Evolutionary conservation across 2,113 vertebrate species (phyloP).

Genomic region (Ivindomyrus marchei): DNA sequence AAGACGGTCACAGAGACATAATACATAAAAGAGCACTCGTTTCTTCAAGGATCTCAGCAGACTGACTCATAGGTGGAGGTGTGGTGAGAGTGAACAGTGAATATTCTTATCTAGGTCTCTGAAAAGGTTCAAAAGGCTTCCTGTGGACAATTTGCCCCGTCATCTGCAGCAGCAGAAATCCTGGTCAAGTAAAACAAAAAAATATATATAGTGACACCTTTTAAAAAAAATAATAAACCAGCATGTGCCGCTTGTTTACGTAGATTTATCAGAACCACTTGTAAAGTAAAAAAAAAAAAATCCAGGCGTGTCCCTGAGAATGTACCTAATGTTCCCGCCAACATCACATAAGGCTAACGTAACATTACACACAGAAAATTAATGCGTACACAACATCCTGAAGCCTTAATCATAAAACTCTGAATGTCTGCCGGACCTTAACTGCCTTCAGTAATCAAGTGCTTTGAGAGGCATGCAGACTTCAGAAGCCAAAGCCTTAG

Average conservation of each 20-base stretch:
- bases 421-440: conserved; percentile 5
- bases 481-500: neutral
- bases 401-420: neutral
- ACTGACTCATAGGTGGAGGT: neutral
- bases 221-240: neutral
- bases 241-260: neutral
- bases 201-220: neutral
- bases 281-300: neutral
- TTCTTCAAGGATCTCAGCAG: neutral
- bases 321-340: neutral
- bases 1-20: neutral
- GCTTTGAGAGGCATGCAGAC: neutral
- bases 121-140: neutral
- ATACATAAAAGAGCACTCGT: neutral
- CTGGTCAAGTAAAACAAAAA: neutral
- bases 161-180: conserved; percentile 3
- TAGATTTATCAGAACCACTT: neutral
- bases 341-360: neutral
- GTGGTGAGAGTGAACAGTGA: neutral
- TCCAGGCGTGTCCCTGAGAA: neutral
- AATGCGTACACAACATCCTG: neutral
- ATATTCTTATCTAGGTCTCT: neutral
- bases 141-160: neutral
- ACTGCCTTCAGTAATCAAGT: conserved; percentile 5
- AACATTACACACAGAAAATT: neutral